These are phyloP conservation scores for Pollachius pollachius DNA, from an alignment of 2,113 vertebrate species.

Conservation along the genomic window DNA sequence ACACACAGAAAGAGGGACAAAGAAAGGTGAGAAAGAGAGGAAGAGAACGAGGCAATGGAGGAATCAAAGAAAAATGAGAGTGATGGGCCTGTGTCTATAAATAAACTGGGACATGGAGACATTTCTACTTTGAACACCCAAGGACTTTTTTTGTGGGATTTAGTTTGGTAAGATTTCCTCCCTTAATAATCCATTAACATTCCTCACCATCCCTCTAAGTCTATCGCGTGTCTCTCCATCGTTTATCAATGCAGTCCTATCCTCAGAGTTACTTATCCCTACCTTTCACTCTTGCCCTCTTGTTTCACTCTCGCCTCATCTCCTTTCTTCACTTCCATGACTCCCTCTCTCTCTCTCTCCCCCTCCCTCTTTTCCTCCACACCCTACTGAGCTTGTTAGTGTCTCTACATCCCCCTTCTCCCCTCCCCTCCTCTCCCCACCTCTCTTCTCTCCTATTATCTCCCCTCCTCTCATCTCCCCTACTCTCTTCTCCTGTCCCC, in stretches of 20 bases:
- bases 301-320: background rate
- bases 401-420: background rate
- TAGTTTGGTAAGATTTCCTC: background rate
- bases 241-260: background rate
- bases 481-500: background rate
- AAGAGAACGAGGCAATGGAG: no score
- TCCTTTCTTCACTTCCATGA: background rate
- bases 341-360: background rate
- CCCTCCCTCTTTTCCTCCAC: background rate
- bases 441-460: background rate
- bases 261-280: background rate
- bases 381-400: slow-evolving; percentile 36
- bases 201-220: background rate
- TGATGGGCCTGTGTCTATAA: no score
- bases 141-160: no score
- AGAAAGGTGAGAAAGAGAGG: background rate
- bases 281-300: no score
- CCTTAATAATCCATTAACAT: background rate
- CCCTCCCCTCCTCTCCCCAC: background rate
- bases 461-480: no score
- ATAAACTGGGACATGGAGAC: no score
- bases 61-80: no score
- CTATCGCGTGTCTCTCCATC: background rate
- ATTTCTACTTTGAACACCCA: no score
- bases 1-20: background rate